Evolutionary conservation across 2,888 invertebrate species (phyloP), one percentile per base, ranked within the genome.

Genomic region (Emmelina monodactyla): DNA sequence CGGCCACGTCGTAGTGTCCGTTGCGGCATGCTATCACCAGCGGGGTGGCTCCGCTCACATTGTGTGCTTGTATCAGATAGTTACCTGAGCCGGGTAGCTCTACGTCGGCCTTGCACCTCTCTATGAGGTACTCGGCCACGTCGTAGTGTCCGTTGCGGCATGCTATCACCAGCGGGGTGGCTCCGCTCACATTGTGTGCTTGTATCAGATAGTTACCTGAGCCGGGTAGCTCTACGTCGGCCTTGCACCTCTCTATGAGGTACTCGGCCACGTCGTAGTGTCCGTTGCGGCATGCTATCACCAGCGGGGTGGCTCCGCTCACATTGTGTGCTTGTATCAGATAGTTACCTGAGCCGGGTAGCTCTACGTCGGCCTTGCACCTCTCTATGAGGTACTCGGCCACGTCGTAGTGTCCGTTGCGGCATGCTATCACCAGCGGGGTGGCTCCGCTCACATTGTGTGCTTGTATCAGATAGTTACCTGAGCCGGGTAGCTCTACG

Each of bases 201-300:
- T n/a, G n/a, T n/a, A n/a, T n/a, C n/a, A n/a, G n/a, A n/a, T n/a
- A n/a, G n/a, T n/a, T 57, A 91, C 90, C 91, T 58, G 92, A 91
- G 47, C 94, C 94, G 15, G 91, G 88, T 69, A 93, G 93, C 72
- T 97, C 96, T 47, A 95, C 88, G 67, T 95, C 90, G 19, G 94
- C 95, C 55, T 89, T 87, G 70, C 95, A 96, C 62, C 87, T 84
- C 68, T 93, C 91, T 49, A 97, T 89, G 50, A 98, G 86, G 79
- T 95, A 97, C 65, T 94, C 92, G 31, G 94, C 96, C 44, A 97
- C 92, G 59, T 94, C 92, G 65, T 89, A 88, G 75, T 97, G 95
- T 37, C 97, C 97, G 71, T 97, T 94, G 62, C 96, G 85, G 72
- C 95, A 94, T 32, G 97, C 94, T 79, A 96, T 94, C 44, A 97